Conservation (phyloP, 2,888 invertebrate genomes). For the Sarcophaga rosellei region DNA sequence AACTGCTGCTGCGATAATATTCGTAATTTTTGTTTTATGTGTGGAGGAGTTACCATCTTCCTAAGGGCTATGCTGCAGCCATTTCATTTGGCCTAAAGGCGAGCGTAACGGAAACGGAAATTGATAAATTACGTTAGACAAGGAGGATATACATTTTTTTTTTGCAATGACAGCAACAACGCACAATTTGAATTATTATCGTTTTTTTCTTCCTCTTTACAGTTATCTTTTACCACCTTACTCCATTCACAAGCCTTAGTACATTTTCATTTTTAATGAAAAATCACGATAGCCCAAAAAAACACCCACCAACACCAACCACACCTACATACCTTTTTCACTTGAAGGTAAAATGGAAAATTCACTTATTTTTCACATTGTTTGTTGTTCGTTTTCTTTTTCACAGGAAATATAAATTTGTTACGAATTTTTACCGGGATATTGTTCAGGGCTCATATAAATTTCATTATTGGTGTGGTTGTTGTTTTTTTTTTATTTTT, state of each 20-base stretch:
- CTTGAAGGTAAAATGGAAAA: conserved; percentile 12
- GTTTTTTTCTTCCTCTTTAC: conserved; percentile 11
- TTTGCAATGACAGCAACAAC: conserved; percentile 50
- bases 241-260: neutral
- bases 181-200: conserved; percentile 52
- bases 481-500: neutral
- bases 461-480: neutral
- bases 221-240: neutral
- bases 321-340: neutral
- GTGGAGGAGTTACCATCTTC: neutral
- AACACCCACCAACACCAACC: neutral
- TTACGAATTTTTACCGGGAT: neutral
- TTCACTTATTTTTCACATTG: neutral
- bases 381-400: conserved; percentile 24
- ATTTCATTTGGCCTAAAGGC: conserved; percentile 48
- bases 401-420: conserved; percentile 45
- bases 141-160: conserved; percentile 33
- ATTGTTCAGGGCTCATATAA: neutral
- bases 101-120: conserved; percentile 57
- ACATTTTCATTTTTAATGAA: conserved; percentile 11
- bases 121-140: conserved; percentile 66
- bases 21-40: neutral
- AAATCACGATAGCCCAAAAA: too few species aligned
- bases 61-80: conserved; percentile 3
- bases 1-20: neutral